These are phyloP conservation scores for Oithona nana DNA, from an alignment of 2,888 invertebrate species.

Conservation along the genomic window DNA sequence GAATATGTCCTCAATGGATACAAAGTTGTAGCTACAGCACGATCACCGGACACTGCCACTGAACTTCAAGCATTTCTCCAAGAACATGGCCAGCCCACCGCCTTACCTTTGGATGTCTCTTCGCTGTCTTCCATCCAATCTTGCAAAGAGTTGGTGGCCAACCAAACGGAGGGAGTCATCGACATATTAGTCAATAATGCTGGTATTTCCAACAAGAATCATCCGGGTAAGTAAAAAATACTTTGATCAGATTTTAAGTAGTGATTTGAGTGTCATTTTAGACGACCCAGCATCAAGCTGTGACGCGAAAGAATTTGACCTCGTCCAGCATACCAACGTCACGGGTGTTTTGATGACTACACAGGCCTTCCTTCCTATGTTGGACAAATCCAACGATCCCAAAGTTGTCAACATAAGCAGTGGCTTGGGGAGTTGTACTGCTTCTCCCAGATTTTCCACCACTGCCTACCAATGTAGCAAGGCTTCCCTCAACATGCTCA, in stretches of 20 bases:
- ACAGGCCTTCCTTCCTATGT: neutral
- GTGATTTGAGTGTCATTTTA: no score
- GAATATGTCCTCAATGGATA: neutral
- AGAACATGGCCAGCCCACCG: neutral
- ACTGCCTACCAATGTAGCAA: neutral
- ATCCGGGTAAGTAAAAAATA: no score
- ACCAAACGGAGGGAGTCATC: neutral
- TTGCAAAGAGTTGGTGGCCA: neutral
- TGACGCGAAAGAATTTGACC: neutral
- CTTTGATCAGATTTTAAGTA: no score
- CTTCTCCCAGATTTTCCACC: neutral
- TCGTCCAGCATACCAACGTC: neutral
- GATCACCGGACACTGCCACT: neutral
- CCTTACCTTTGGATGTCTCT: neutral
- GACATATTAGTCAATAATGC: neutral
- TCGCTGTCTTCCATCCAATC: neutral
- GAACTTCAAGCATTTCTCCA: neutral
- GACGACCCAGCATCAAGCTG: neutral
- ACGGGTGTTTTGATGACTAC: neutral
- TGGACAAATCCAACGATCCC: neutral
- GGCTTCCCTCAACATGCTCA: neutral
- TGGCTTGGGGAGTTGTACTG: neutral
- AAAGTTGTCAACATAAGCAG: neutral
- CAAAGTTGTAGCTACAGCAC: neutral
- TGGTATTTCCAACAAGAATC: neutral